phyloP scores from a whole-genome alignment of 2,797 vertebrate genomes.

The Ammospiza maritima region DNA sequence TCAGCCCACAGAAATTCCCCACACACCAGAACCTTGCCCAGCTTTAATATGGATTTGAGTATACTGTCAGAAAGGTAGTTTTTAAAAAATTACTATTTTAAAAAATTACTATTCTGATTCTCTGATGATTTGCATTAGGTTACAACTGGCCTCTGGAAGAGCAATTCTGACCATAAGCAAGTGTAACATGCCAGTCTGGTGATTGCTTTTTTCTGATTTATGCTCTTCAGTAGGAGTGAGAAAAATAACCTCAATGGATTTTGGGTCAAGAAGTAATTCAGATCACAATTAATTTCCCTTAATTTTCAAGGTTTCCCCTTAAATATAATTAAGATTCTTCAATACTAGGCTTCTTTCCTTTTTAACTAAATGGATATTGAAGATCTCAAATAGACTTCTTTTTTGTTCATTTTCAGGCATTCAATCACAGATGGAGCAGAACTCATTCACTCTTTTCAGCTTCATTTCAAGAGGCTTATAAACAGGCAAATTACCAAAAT shows the following conservation, averaged over 20 bases:
- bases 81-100: neutral
- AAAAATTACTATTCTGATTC: neutral
- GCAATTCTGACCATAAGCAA: neutral
- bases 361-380: constrained; percentile 14
- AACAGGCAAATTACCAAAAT: constrained; percentile 37
- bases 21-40: neutral
- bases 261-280: constrained; percentile 17
- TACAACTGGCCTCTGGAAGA: neutral
- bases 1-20: neutral
- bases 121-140: neutral
- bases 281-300: neutral
- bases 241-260: constrained; percentile 25
- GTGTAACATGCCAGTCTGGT: neutral
- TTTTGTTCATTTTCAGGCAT: constrained; percentile 31
- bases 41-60: neutral
- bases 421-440: neutral
- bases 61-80: neutral
- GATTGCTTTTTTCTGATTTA: neutral
- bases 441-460: neutral
- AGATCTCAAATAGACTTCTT: neutral
- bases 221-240: neutral
- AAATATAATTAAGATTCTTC: constrained; percentile 8
- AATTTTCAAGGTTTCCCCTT: constrained; percentile 8
- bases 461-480: constrained; percentile 36
- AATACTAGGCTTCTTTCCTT: neutral